These are phyloP conservation scores for Chrosomus eos DNA, from an alignment of 2,797 vertebrate genomes.

Conservation along the genomic window DNA sequence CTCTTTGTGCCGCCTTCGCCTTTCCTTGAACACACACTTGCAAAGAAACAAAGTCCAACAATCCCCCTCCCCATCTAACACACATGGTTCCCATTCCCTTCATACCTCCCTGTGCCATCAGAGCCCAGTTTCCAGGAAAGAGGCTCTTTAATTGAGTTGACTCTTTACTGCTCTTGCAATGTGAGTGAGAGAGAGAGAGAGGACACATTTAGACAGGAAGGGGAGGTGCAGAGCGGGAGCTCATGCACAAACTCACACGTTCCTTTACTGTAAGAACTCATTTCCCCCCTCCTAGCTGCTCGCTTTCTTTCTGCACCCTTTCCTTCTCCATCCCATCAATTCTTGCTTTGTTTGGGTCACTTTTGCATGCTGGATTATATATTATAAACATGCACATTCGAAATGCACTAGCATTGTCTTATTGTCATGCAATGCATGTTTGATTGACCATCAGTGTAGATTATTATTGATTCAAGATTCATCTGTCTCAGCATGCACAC, in stretches of 20 bases:
- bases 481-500: background rate
- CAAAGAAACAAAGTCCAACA: slow-evolving; percentile 33
- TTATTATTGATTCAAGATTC: background rate
- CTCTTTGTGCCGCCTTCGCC: background rate
- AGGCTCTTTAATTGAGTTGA: slow-evolving; percentile 85
- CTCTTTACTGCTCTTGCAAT: slow-evolving; percentile 82
- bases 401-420: background rate
- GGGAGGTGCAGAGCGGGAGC: slow-evolving; percentile 63
- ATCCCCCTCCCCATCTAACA: slow-evolving; percentile 63
- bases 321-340: slow-evolving; percentile 45
- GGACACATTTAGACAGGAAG: slow-evolving; percentile 59
- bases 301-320: slow-evolving; percentile 52
- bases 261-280: slow-evolving; percentile 72
- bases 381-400: background rate
- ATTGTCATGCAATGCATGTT: slow-evolving; percentile 12
- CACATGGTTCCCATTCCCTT: slow-evolving; percentile 80
- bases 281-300: slow-evolving; percentile 61
- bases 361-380: background rate
- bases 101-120: slow-evolving; percentile 82
- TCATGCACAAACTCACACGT: slow-evolving; percentile 71
- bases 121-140: slow-evolving; percentile 83
- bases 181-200: slow-evolving; percentile 55
- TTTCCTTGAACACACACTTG: slow-evolving; percentile 15
- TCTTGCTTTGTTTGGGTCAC: slow-evolving; percentile 51
- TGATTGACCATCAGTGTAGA: background rate